Base-by-base conservation (phyloP, 2,888 invertebrate genomes). In the Tanypteryx hageni region DNA sequence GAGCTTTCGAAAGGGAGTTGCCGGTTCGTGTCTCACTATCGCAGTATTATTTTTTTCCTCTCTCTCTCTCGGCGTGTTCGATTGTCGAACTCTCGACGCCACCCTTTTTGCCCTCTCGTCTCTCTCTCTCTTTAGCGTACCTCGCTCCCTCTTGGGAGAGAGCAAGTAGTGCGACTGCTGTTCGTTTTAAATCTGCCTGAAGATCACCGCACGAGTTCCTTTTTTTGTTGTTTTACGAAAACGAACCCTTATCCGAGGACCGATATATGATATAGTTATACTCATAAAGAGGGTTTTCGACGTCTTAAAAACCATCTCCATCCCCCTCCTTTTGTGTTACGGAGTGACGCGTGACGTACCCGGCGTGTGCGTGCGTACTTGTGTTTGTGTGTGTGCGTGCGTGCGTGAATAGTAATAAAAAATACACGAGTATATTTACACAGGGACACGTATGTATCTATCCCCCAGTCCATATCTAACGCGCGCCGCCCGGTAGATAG, bases 1-100 rank as follows among this genome's bases (percentile, higher is more conserved):
- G 92, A 93, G 93, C 91, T 93, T 91, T 93, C 93, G 92, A 93
- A 93, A 93, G 93, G 93, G 93, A 92, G 92, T 92, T 93, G 85
- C 92, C 92, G 93, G 92, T 59, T 16, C 86, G 86, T 59, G 59
- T 31, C 31, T 27, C 82, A 27, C 22, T 16, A 44, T 82, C 31
- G 13, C 82, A 13, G 22, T 22, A 16, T 16, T 44, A 16, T 44
- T 7, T 22, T 22, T 31, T 31, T 10, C 5, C 44, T 44, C 44
- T 44, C 44, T 44, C 44, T 44, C 44, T 44, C 44, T 44, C 44
- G 44, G 44, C 44, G 44, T 44, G 44, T 44, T 44, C 44, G 44
- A 44, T 44, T 44, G 44, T 44, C 44, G 44, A 44, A 44, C 44
- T 44, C 44, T 44, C 5, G 44, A 61, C 44, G 31, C 22, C 31